A percentile compares a stretch with the other conserved stretches of the same genome.
phyloP scores from a whole-genome alignment of 2,797 vertebrate species.

The Ciconia nigra region DNA sequence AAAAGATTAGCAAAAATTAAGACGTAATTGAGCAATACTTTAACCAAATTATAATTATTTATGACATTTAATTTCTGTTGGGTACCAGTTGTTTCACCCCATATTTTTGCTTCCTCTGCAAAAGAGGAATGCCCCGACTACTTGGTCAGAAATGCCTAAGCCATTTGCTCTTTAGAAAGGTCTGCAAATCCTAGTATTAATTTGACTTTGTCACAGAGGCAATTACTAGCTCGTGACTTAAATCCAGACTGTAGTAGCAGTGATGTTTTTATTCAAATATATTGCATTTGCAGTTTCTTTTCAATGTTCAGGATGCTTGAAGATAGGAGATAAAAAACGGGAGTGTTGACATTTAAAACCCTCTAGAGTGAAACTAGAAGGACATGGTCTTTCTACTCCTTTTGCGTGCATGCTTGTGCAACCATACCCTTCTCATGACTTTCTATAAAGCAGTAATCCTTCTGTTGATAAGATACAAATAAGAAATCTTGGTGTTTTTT shows the following conservation, averaged over 20 bases:
- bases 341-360: neutral
- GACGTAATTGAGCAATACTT: neutral
- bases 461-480: neutral
- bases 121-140: neutral
- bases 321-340: neutral
- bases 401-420: neutral
- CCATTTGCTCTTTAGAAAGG: neutral
- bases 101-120: neutral
- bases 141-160: neutral
- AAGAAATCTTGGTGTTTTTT: neutral
- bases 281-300: neutral
- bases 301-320: neutral
- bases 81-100: neutral
- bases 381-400: neutral
- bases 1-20: neutral
- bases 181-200: neutral
- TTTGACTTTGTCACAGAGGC: neutral
- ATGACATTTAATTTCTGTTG: neutral
- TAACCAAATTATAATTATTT: neutral
- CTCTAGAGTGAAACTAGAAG: neutral
- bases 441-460: neutral
- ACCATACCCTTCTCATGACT: neutral
- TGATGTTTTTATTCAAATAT: neutral
- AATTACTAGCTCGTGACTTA: neutral
- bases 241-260: neutral